Evolutionary conservation across 2,888 invertebrate genomes (phyloP).

Genomic region (Neoaliturus tenellus): DNA sequence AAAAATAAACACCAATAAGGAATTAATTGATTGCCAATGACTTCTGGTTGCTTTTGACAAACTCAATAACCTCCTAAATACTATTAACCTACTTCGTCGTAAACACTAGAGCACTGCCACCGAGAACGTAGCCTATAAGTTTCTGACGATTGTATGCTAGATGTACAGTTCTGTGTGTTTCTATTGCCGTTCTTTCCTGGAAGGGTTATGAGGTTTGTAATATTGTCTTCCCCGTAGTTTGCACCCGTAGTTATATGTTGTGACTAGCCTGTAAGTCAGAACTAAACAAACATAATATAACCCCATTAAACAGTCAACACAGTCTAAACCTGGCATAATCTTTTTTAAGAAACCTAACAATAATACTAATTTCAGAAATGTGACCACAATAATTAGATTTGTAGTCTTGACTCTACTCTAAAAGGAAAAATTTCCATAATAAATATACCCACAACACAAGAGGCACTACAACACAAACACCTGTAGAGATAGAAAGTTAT

Average conservation of each 20-base stretch:
- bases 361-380: too few relatives aligned
- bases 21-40: neutral
- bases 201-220: conserved; percentile 80
- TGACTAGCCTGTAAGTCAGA: neutral
- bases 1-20: neutral
- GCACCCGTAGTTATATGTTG: conserved; percentile 13
- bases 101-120: neutral
- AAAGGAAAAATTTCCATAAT: neutral
- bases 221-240: conserved; percentile 1
- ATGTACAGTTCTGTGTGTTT: conserved; percentile 29
- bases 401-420: too few relatives aligned
- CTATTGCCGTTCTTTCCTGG: conserved; percentile 70
- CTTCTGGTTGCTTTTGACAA: conserved; percentile 8
- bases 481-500: neutral
- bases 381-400: too few relatives aligned
- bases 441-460: neutral
- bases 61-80: neutral
- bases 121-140: conserved; percentile 44
- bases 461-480: conserved; percentile 26
- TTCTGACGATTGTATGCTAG: conserved; percentile 58
- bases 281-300: too few relatives aligned
- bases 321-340: too few relatives aligned
- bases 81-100: neutral
- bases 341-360: too few relatives aligned
- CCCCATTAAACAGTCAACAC: too few relatives aligned